Conservation (phyloP, 2,113 vertebrate genomes). For the Neodontobutis hainanensis region DNA sequence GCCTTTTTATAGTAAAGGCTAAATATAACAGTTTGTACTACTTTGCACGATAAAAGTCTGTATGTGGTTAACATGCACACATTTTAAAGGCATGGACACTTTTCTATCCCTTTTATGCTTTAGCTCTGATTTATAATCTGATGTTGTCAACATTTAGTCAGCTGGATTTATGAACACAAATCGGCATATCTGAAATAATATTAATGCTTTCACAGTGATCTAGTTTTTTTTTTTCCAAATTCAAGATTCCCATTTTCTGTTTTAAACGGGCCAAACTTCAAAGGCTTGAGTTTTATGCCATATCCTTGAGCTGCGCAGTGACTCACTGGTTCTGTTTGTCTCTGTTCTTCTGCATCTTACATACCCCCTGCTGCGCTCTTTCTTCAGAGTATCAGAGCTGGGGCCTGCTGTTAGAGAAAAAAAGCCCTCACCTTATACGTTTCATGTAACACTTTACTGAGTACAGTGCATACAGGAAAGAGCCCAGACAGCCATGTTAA, state of each 20-base stretch:
- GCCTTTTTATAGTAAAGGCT: not conserved
- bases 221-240: not conserved
- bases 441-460: constrained; percentile 12
- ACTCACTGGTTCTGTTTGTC: constrained; percentile 26
- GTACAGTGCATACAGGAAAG: too few relatives aligned
- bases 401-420: constrained; percentile 48
- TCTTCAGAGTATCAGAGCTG: constrained; percentile 8
- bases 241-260: too few relatives aligned
- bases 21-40: constrained; percentile 4
- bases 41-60: constrained; percentile 2
- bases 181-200: constrained; percentile 4
- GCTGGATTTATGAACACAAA: not conserved
- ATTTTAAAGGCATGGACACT: not conserved
- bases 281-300: not conserved
- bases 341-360: constrained; percentile 4
- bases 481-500: too few relatives aligned
- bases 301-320: constrained; percentile 5
- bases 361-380: constrained; percentile 27
- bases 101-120: not conserved
- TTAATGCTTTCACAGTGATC: constrained; percentile 33
- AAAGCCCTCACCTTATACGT: constrained; percentile 37
- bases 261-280: too few relatives aligned
- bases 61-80: constrained; percentile 1
- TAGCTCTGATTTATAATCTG: not conserved
- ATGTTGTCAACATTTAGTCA: not conserved